Evolutionary conservation across 2,797 vertebrate genomes (phyloP), one percentile per base, ranked within the genome.

Genomic region (Acridotheres tristis): DNA sequence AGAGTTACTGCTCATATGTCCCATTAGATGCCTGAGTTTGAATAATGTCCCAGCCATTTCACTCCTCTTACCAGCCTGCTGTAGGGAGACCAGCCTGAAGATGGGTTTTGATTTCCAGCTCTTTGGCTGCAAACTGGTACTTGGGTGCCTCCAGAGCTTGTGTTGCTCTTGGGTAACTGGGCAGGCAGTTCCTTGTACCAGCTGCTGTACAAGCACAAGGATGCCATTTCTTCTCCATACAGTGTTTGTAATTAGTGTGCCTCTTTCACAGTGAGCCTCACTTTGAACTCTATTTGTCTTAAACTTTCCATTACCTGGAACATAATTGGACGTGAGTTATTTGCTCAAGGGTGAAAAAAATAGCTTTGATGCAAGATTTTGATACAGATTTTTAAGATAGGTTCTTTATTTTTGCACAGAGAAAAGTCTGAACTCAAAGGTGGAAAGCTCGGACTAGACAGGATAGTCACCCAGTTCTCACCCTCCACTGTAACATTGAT

Each of bases 301-400:
- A 71, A 79, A 40, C n/a, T 89, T 94, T 59, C n/a, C 53, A 62
- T 76, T 83, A 63, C 53, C 51, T 90, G 63, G 32, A 67, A 85
- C 20, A 8, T 71, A 94, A 89, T 11, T 91, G 69, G 38, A 90
- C 83, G 65, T 29, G 53, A 86, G 48, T 85, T 92, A 73, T 91
- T 91, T 93, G 79, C 63, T 95, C 80, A 93, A 71, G 68, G n/a
- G 47, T 66, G 50, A 92, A 86, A 77, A 85, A 92, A 91, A 36
- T 42, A 61, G 29, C 54, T 93, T 92, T 82, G 45, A 48, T 48
- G 36, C 53, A 63, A 57, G 42, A 19, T 40, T 8, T 29, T 59
- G 87, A 54, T 18, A 67, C 20, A 40, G n/a, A 48, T 85, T 87
- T 93, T 90, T 66, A n/a, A 76, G 30, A 30, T 74, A 43, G 5